Evolutionary conservation across 2,113 vertebrate genomes (phyloP).

Genomic region (Hypanus sabinus): DNA sequence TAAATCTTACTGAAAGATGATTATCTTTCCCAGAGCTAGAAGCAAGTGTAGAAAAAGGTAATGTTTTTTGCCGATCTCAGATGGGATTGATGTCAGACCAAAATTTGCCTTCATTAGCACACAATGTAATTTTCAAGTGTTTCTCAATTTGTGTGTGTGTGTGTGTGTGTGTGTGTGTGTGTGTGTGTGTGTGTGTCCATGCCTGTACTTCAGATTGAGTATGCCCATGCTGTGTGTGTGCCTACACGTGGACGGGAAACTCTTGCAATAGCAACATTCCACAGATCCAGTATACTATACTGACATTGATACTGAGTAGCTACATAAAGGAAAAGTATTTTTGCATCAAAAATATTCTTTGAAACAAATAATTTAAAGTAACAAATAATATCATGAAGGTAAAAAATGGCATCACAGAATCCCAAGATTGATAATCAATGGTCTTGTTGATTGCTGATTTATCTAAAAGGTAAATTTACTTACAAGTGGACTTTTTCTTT

Average conservation of each 20-base stretch:
- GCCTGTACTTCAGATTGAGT: too few relatives aligned
- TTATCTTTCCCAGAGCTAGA: neutral
- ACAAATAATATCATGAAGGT: neutral
- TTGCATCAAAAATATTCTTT: neutral
- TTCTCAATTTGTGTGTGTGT: neutral
- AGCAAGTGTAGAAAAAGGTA: neutral
- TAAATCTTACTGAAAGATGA: neutral
- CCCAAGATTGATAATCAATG: neutral
- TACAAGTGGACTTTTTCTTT: neutral
- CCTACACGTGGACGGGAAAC: neutral
- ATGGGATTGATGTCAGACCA: too few relatives aligned
- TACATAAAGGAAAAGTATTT: neutral
- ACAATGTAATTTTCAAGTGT: neutral
- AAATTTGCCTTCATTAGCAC: neutral
- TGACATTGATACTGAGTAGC: neutral
- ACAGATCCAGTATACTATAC: neutral
- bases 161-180: accelerated
- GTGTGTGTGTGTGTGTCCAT: too few relatives aligned
- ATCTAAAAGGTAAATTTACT: neutral
- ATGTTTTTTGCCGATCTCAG: neutral
- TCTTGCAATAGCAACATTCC: neutral
- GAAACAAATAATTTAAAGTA: neutral
- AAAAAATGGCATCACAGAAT: neutral
- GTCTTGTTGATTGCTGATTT: neutral
- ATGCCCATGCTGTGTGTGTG: too few relatives aligned